Conservation (phyloP, 2,888 invertebrate species). For the Dolomedes plantarius region DNA sequence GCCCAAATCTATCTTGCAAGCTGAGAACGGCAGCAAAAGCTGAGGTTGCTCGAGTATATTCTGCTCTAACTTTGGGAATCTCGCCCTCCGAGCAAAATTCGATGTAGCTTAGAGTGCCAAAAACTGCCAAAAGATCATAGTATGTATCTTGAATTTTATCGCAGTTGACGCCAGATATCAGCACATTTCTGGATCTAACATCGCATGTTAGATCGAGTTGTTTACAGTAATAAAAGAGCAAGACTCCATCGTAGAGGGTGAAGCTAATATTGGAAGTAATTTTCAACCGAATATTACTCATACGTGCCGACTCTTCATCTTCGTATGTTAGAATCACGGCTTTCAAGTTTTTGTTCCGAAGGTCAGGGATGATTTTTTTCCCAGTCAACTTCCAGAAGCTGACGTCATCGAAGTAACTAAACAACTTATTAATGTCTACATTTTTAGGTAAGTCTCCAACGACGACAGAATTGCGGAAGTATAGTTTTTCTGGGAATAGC, state of each 20-base stretch:
- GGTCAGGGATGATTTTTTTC: slow-evolving; percentile 24
- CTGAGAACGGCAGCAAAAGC: slow-evolving; percentile 13
- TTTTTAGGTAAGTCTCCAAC: slow-evolving; percentile 23
- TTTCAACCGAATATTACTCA: background rate
- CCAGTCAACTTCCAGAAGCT: slow-evolving; percentile 3
- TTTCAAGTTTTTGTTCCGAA: background rate
- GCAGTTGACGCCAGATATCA: slow-evolving; percentile 19
- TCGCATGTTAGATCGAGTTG: slow-evolving; percentile 7
- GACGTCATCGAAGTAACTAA: background rate
- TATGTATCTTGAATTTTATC: slow-evolving; percentile 20
- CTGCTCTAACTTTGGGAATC: slow-evolving; percentile 21
- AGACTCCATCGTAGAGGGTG: slow-evolving; percentile 27
- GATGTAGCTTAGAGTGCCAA: slow-evolving; percentile 27
- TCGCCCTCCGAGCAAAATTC: slow-evolving; percentile 33
- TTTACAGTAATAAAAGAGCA: slow-evolving; percentile 16
- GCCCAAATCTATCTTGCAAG: slow-evolving; percentile 8
- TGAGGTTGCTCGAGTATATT: slow-evolving; percentile 29
- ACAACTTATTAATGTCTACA: background rate
- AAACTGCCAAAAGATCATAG: slow-evolving; percentile 8
- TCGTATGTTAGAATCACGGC: slow-evolving; percentile 24
- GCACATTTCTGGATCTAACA: slow-evolving; percentile 16
- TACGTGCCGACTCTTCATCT: slow-evolving; percentile 19
- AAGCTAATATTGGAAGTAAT: background rate
- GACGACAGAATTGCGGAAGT: slow-evolving; percentile 25
- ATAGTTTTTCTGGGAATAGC: slow-evolving; percentile 16